Evolutionary conservation across 1,140 invertebrate genomes (phyloP).

Genomic region (Saxidomus purpurata): DNA sequence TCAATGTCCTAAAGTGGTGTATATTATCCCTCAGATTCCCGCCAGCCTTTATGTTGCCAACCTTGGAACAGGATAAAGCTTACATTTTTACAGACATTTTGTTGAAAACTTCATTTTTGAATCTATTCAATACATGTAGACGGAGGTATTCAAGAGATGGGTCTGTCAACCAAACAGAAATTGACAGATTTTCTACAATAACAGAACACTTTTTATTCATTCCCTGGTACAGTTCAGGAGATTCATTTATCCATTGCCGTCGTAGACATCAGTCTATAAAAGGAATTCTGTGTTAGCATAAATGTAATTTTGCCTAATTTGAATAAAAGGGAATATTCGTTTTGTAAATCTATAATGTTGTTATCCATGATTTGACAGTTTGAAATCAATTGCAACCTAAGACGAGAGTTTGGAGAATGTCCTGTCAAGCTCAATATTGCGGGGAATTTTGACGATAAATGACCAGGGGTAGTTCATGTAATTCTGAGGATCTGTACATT

Average conservation of each 20-base stretch:
- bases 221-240: neutral
- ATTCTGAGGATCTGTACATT: neutral
- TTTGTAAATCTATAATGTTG: constrained; percentile 38
- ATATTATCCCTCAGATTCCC: too few species aligned
- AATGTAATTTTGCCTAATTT: constrained; percentile 55
- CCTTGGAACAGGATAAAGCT: too few species aligned
- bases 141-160: too few species aligned
- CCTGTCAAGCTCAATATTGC: constrained; percentile 34
- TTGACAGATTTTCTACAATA: too few species aligned
- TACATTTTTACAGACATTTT: too few species aligned
- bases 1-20: too few species aligned
- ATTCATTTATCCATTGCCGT: neutral
- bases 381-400: constrained; percentile 39
- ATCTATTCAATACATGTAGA: too few species aligned
- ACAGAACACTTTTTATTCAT: too few species aligned
- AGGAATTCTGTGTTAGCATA: constrained; percentile 24
- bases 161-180: too few species aligned
- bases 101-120: too few species aligned
- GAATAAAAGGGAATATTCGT: constrained; percentile 40
- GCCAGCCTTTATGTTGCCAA: too few species aligned
- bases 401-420: neutral
- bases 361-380: constrained; percentile 53
- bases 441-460: neutral
- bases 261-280: constrained; percentile 27
- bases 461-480: neutral